A percentile compares a stretch with the other conserved stretches of the same genome.
phyloP scores from a whole-genome alignment of 2,797 vertebrate species.

The Thamnophis elegans region DNA sequence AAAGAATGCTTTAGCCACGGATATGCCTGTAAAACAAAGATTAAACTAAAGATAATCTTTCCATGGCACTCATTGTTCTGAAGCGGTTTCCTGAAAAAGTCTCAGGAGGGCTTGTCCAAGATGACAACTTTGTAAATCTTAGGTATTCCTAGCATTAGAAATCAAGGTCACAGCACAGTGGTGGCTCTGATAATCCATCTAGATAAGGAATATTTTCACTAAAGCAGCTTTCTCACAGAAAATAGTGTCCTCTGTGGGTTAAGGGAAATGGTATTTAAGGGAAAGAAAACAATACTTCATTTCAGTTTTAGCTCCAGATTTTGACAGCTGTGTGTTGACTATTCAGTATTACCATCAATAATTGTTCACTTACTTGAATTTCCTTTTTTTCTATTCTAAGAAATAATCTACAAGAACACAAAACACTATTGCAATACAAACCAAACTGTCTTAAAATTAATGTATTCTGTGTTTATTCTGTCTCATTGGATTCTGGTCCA shows the following conservation, averaged over 20 bases:
- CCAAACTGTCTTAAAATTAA: neutral
- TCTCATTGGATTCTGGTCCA: neutral
- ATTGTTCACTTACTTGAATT: neutral
- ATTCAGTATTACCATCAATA: neutral
- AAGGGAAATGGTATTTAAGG: neutral
- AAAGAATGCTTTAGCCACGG: slow-evolving; percentile 22
- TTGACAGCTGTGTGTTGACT: neutral
- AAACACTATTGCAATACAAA: neutral
- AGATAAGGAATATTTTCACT: neutral
- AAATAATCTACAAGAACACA: neutral
- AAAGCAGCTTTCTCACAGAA: neutral
- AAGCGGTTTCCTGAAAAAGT: slow-evolving; percentile 9
- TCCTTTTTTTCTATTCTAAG: neutral
- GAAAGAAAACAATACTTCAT: slow-evolving; percentile 3
- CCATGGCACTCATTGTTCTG: slow-evolving; percentile 39
- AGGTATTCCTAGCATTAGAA: slow-evolving; percentile 9
- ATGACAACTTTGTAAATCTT: slow-evolving; percentile 24
- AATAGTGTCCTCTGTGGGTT: neutral
- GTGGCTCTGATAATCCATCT: neutral
- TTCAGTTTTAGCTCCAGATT: neutral
- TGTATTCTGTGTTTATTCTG: neutral
- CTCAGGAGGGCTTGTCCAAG: neutral
- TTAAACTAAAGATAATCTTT: slow-evolving; percentile 9
- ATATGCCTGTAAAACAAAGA: slow-evolving; percentile 41
- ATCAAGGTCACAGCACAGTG: neutral